Percentiles rank a stretch among this genome's conserved stretches.
Evolutionary conservation across 2,888 invertebrate species (phyloP).

Genomic region (Acleris emargana): DNA sequence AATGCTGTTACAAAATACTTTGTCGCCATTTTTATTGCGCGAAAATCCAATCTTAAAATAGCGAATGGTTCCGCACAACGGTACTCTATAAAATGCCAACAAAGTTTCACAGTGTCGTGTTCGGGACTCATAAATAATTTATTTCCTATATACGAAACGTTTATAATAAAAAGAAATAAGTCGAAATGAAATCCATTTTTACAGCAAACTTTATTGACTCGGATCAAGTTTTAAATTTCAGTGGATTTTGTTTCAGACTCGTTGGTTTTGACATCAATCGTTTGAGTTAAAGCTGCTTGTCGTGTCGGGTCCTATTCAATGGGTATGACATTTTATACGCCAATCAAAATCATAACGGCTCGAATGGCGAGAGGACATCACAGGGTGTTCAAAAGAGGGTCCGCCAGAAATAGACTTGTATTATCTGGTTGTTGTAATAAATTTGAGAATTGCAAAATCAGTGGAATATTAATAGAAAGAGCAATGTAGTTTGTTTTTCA

Average conservation of each 20-base stretch:
- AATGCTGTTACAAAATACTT: neutral
- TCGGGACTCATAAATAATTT: constrained; percentile 30
- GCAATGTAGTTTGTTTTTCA: no score
- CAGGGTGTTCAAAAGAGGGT: neutral
- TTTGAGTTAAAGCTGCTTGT: no score
- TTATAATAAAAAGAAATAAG: constrained; percentile 5
- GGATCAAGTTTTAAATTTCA: neutral
- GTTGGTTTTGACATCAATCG: neutral
- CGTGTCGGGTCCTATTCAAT: constrained; percentile 8
- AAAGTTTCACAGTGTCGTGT: constrained; percentile 27
- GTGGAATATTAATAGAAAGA: no score
- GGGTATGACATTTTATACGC: constrained; percentile 29
- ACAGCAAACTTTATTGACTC: neutral
- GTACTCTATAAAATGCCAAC: constrained; percentile 21
- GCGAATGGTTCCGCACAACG: constrained; percentile 4
- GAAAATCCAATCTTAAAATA: constrained; percentile 26
- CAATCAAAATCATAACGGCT: constrained; percentile 33
- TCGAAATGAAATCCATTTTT: neutral
- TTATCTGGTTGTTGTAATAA: no score
- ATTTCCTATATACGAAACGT: constrained; percentile 21
- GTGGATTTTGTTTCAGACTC: neutral
- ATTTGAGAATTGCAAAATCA: no score
- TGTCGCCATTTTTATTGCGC: constrained; percentile 9
- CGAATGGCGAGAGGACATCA: constrained; percentile 4
- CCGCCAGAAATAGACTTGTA: no score